Conservation (phyloP, 2,888 invertebrate genomes). For the Trilocha varians region DNA sequence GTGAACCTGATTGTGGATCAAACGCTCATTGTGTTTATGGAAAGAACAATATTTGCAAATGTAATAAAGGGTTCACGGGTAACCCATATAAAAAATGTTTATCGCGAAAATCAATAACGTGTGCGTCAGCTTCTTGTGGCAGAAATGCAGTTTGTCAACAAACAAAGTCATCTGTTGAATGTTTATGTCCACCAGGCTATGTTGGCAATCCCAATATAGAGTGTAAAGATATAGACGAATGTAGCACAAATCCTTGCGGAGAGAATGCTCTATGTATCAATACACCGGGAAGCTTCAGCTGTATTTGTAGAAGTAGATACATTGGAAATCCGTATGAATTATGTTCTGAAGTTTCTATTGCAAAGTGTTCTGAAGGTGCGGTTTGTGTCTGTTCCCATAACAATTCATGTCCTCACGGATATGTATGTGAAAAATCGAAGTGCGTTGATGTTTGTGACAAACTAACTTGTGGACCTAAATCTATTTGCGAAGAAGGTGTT, state of each 20-base stretch:
- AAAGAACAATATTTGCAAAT: slow-evolving; percentile 82
- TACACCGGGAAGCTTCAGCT: slow-evolving; percentile 90
- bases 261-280: slow-evolving; percentile 92
- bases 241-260: slow-evolving; percentile 84
- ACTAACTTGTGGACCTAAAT: slow-evolving; percentile 85
- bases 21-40: slow-evolving; percentile 93
- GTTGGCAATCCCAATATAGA: slow-evolving; percentile 90
- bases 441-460: slow-evolving; percentile 85
- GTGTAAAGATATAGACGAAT: slow-evolving; percentile 90
- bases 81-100: slow-evolving; percentile 91
- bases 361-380: slow-evolving; percentile 79
- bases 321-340: slow-evolving; percentile 91
- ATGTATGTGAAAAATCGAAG: slow-evolving; percentile 79
- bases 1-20: slow-evolving; percentile 84
- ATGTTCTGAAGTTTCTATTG: slow-evolving; percentile 80
- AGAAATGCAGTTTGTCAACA: slow-evolving; percentile 85
- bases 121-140: slow-evolving; percentile 83
- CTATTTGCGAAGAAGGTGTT: slow-evolving; percentile 84
- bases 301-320: slow-evolving; percentile 87
- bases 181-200: slow-evolving; percentile 87
- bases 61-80: slow-evolving; percentile 87
- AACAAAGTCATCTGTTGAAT: slow-evolving; percentile 82
- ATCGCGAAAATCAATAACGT: slow-evolving; percentile 79
- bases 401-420: slow-evolving; percentile 84
- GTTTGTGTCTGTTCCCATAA: slow-evolving; percentile 81